These are phyloP conservation scores for Torymus tubicola DNA, from an alignment of 2,888 invertebrate genomes.

Conservation along the genomic window DNA sequence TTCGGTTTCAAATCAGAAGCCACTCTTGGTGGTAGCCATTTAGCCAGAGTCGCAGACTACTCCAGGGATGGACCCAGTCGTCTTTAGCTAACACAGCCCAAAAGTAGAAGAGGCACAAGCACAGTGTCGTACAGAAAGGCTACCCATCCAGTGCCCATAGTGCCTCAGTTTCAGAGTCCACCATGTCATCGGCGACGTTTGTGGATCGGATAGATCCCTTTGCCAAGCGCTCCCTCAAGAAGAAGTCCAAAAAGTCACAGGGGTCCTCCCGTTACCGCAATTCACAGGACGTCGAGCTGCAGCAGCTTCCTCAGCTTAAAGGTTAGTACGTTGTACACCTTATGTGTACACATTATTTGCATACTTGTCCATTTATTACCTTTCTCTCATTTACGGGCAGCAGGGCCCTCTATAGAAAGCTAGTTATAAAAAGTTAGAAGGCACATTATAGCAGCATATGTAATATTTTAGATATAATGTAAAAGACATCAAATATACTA, in stretches of 20 bases:
- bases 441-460: conserved; percentile 28
- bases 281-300: conserved; percentile 97
- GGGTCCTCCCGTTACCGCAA: conserved; percentile 99
- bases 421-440: conserved; percentile 48
- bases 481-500: too few species aligned
- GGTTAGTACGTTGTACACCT: conserved; percentile 81
- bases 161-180: conserved; percentile 68
- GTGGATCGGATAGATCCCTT: conserved; percentile 99
- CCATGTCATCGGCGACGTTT: conserved; percentile 87
- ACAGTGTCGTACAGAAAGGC: conserved; percentile 48
- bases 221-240: conserved; percentile 97
- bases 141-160: conserved; percentile 57
- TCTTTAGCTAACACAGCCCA: conserved; percentile 59
- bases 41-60: conserved; percentile 25
- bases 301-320: conserved; percentile 97
- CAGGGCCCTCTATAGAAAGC: conserved; percentile 56
- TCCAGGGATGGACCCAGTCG: conserved; percentile 57
- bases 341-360: conserved; percentile 23
- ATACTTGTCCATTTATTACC: conserved; percentile 32
- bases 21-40: conserved; percentile 8
- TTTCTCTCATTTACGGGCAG: conserved; percentile 46
- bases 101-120: conserved; percentile 49
- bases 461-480: conserved; percentile 11
- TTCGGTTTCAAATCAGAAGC: conserved; percentile 14
- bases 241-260: conserved; percentile 99